Evolutionary conservation across 2,888 invertebrate genomes (phyloP).

Genomic region (Biston betularia): DNA sequence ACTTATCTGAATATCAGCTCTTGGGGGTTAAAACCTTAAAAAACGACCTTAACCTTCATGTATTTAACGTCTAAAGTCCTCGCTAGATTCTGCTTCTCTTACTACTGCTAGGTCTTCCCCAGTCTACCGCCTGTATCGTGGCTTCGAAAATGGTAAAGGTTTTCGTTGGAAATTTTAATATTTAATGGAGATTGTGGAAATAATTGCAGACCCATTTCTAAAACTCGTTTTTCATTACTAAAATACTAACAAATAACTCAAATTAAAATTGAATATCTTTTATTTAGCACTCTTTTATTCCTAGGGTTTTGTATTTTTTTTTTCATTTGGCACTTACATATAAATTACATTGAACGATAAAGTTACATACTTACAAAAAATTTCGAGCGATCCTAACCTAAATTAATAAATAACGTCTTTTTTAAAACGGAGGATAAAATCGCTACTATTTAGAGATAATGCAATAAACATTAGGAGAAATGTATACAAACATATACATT

Average conservation of each 20-base stretch:
- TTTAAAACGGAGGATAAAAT: too few relatives aligned
- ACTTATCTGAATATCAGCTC: not conserved
- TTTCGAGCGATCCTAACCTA: too few relatives aligned
- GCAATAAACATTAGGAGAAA: too few relatives aligned
- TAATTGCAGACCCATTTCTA: not conserved
- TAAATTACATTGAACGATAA: too few relatives aligned
- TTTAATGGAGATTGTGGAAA: slow-evolving; percentile 15
- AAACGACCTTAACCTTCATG: not conserved
- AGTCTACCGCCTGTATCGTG: slow-evolving; percentile 5
- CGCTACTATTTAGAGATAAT: too few relatives aligned
- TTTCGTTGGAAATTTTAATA: slow-evolving; percentile 18
- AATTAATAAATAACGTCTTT: too few relatives aligned
- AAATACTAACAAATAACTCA: not conserved
- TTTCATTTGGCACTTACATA: too few relatives aligned
- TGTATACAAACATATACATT: too few relatives aligned
- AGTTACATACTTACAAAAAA: too few relatives aligned
- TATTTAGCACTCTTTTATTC: too few relatives aligned
- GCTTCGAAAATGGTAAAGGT: slow-evolving; percentile 26
- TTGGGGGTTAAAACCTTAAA: not conserved
- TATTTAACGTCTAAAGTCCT: slow-evolving; percentile 18
- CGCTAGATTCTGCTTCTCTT: slow-evolving; percentile 28
- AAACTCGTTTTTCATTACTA: not conserved
- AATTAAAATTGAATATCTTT: not conserved
- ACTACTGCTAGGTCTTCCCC: slow-evolving; percentile 4
- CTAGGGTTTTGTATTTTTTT: too few relatives aligned